These are phyloP conservation scores for Poecile montanus DNA, from an alignment of 2,797 vertebrate species.

Conservation along the genomic window DNA sequence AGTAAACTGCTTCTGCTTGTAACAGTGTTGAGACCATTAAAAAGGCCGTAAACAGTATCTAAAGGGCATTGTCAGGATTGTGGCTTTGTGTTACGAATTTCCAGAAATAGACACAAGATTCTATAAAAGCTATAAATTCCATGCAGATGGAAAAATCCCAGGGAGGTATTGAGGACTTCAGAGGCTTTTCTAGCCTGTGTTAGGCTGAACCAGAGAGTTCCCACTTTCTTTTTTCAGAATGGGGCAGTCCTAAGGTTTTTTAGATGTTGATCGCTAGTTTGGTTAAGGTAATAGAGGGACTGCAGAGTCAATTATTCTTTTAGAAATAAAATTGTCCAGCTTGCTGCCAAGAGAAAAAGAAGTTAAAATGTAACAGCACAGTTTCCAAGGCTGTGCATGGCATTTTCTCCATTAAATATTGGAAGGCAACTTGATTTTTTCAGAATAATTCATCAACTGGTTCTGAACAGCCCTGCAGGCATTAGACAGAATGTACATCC, in stretches of 20 bases:
- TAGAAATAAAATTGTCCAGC: neutral
- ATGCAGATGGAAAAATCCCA: neutral
- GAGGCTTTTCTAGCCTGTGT: neutral
- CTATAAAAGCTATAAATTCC: neutral
- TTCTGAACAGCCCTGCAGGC: neutral
- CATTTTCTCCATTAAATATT: neutral
- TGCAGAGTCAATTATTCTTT: neutral
- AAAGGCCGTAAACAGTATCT: neutral
- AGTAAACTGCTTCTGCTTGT: neutral
- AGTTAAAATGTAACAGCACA: neutral
- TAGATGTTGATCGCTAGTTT: neutral
- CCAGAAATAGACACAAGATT: neutral
- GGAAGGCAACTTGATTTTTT: neutral
- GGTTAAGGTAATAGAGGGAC: neutral
- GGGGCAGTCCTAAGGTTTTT: neutral
- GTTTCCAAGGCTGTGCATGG: neutral
- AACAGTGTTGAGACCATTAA: neutral
- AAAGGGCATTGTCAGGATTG: neutral
- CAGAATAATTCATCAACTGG: neutral
- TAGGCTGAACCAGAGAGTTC: neutral
- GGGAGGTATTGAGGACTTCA: neutral
- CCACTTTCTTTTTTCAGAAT: neutral
- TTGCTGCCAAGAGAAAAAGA: neutral
- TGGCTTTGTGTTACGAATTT: fast-evolving
- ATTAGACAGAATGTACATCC: neutral